A percentile compares a stretch with the other conserved stretches of the same genome.
phyloP scores from a whole-genome alignment of 2,888 invertebrate species.

The Epinotia demarniana region DNA sequence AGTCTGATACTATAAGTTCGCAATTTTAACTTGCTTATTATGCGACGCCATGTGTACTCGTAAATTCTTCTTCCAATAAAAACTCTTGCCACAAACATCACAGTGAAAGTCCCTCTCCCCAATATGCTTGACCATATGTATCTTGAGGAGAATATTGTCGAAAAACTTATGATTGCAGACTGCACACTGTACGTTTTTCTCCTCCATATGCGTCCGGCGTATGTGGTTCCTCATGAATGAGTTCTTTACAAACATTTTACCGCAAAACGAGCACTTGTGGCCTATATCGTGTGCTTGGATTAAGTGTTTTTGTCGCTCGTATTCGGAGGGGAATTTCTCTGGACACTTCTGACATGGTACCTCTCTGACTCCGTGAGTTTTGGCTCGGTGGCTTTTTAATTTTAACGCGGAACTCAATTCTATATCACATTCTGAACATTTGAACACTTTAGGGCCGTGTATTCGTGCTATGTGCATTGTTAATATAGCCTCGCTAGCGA shows the following conservation, averaged over 20 bases:
- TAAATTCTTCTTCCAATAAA: constrained; percentile 83
- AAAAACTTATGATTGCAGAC: constrained; percentile 63
- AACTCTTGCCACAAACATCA: constrained; percentile 80
- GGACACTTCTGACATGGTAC: constrained; percentile 46
- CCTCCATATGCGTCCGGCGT: constrained; percentile 60
- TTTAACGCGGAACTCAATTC: constrained; percentile 40
- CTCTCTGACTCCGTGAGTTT: constrained; percentile 45
- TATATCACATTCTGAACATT: constrained; percentile 43
- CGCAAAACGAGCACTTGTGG: constrained; percentile 49
- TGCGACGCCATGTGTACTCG: constrained; percentile 72
- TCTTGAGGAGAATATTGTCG: constrained; percentile 57
- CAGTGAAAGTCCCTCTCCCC: constrained; percentile 79
- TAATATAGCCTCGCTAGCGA: constrained; percentile 43
- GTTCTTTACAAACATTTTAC: constrained; percentile 49
- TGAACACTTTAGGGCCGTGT: constrained; percentile 43
- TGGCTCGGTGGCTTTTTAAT: constrained; percentile 46
- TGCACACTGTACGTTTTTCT: constrained; percentile 61
- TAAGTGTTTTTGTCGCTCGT: constrained; percentile 46
- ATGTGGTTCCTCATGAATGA: constrained; percentile 61
- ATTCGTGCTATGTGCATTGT: constrained; percentile 43
- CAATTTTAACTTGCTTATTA: constrained; percentile 43
- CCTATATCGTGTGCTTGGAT: constrained; percentile 48
- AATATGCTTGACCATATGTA: constrained; percentile 76
- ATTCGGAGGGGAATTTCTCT: constrained; percentile 47
- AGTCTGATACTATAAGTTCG: constrained; percentile 32